Evolutionary conservation across 2,113 vertebrate species (phyloP).

Genomic region (Neolamprologus sp.): DNA sequence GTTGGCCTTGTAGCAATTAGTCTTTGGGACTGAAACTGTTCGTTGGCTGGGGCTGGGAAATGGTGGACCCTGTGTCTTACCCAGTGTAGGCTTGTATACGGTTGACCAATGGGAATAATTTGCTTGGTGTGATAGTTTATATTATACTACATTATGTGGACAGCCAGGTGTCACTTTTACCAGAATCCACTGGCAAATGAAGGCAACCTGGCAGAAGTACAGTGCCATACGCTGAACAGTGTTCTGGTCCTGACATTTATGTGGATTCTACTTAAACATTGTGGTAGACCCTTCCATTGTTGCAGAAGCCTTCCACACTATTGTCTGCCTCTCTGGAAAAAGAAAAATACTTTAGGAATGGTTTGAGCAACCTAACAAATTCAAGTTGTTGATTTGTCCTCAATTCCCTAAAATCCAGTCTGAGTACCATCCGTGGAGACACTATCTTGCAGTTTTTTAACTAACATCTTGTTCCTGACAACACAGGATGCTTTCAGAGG

Average conservation of each 20-base stretch:
- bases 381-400: background rate
- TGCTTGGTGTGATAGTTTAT: background rate
- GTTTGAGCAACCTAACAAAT: background rate
- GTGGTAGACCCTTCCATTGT: background rate
- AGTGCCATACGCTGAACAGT: background rate
- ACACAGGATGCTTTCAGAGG: background rate
- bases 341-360: background rate
- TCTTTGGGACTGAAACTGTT: background rate
- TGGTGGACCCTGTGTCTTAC: background rate
- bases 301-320: background rate
- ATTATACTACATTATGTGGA: background rate
- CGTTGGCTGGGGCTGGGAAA: background rate
- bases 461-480: background rate
- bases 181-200: background rate
- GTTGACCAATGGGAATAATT: background rate
- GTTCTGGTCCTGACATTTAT: background rate
- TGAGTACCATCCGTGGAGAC: background rate
- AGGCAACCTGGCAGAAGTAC: background rate
- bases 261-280: background rate
- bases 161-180: background rate
- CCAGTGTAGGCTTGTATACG: background rate
- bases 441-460: background rate
- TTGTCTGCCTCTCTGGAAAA: background rate
- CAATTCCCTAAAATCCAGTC: background rate
- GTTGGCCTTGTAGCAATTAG: background rate